Conservation (phyloP, 2,113 vertebrate species). For the Syngnathus floridae region DNA sequence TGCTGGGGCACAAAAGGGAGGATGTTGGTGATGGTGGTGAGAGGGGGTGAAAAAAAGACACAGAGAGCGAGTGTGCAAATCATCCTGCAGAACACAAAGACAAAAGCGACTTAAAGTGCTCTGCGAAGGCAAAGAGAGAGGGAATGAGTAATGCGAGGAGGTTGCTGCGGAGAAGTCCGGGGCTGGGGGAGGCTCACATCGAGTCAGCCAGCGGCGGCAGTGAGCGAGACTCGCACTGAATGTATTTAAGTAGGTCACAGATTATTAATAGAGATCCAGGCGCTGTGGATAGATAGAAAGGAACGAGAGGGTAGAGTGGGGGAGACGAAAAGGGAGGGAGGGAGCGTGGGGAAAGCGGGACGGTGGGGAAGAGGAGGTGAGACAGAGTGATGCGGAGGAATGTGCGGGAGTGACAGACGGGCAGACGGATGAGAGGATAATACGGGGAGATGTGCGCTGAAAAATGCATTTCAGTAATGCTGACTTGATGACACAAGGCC, state of each 20-base stretch:
- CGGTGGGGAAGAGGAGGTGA: constrained; percentile 32
- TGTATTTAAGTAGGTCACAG: constrained; percentile 79
- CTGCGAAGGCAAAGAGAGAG: constrained; percentile 33
- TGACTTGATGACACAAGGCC: constrained; percentile 43
- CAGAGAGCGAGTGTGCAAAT: constrained; percentile 33
- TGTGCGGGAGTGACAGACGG: constrained; percentile 40
- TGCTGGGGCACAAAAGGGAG: constrained; percentile 29
- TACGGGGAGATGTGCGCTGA: constrained; percentile 32
- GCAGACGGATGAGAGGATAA: constrained; percentile 62
- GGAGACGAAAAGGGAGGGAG: constrained; percentile 21
- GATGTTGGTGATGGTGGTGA: background rate
- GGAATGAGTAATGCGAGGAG: constrained; percentile 54
- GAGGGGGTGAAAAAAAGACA: background rate
- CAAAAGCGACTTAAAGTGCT: constrained; percentile 55
- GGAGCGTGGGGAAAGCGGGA: constrained; percentile 34
- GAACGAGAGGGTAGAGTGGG: constrained; percentile 33
- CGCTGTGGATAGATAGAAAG: constrained; percentile 68
- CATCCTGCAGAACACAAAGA: constrained; percentile 58
- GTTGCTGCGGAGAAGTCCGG: constrained; percentile 44
- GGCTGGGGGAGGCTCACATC: constrained; percentile 27
- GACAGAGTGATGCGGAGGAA: constrained; percentile 52
- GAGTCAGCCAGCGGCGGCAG: constrained; percentile 35
- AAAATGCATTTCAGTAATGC: constrained; percentile 46
- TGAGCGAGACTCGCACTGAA: constrained; percentile 64
- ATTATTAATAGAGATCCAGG: constrained; percentile 79